Base-by-base conservation (phyloP, 2,797 vertebrate genomes). In the Moxostoma hubbsi region DNA sequence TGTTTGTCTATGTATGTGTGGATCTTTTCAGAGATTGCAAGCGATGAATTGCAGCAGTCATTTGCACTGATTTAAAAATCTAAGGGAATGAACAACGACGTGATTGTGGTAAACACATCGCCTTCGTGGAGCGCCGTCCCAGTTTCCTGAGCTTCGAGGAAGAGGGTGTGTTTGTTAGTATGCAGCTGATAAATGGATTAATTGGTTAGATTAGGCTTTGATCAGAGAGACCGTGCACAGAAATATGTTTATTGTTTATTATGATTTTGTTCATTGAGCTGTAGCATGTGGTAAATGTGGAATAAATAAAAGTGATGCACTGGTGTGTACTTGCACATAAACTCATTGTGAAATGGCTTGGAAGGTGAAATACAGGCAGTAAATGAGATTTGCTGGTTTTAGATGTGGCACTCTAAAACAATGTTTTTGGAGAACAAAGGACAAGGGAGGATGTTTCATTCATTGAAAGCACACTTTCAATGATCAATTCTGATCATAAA, bases 161-260 rank as follows among this genome's bases (percentile, higher is more conserved):
- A 78, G 75, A 83, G 54, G 50, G 77, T 50, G 70, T 75, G 81
- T 79, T 86, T 83, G 82, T 81, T 86, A 85, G 82, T 47, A 67
- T 63, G 61, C 47, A 24, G 74, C 69, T 85, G 79, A 87, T 87
- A 86, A 84, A 86, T 85, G 83, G 86, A 88, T 86, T 85, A 81
- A 85, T 83, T 83, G 83, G 73, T 79, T 83, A 85, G 81, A 87
- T 84, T 86, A 85, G 73, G 69, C 81, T 85, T 84, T 83, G 83
- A 87, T 85, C 82, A 85, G 63, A 85, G 82, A 75, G 57, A 62
- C 67, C 9, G 77, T 46, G 76, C 75, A 73, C 55, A 77, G 54
- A 82, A 78, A 73, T 76, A 74, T 82, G 74, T 84, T 86, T 83
- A 77, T 83, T 84, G 81, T 83, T 82, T 84, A 75, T 83, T 80